phyloP scores from a whole-genome alignment of 2,888 invertebrate species.

The Ariolimax columbianus region DNA sequence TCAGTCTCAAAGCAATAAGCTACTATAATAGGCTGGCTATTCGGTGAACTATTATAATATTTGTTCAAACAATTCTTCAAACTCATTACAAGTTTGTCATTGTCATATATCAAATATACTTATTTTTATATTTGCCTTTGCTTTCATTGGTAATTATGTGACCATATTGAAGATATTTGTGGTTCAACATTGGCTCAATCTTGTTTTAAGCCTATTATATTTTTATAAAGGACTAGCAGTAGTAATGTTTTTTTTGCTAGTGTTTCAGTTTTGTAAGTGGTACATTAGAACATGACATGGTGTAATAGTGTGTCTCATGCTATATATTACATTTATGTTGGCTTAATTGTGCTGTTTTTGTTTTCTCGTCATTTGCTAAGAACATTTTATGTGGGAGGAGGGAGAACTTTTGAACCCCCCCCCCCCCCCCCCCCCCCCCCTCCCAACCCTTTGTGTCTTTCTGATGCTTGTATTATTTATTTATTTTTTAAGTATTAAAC shows the following conservation, averaged over 20 bases:
- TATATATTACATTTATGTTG: background rate
- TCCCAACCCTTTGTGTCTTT: background rate
- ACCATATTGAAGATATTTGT: background rate
- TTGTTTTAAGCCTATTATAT: background rate
- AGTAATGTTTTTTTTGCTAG: background rate
- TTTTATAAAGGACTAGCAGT: background rate
- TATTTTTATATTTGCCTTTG: background rate
- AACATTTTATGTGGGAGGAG: background rate
- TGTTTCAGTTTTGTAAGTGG: background rate
- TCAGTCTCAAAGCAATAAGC: no score
- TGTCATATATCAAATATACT: no score
- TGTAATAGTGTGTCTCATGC: background rate
- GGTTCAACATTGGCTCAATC: background rate
- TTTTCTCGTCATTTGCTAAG: background rate
- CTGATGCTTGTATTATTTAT: background rate
- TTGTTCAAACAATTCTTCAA: no score
- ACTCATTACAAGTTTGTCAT: no score
- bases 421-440: no score
- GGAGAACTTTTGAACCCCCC: no score
- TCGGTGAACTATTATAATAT: no score
- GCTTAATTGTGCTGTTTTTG: background rate
- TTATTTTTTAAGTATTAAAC: background rate
- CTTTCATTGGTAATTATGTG: background rate
- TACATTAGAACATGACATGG: background rate
- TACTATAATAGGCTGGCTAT: no score